Base-by-base conservation (phyloP, 2,888 invertebrate genomes). In the Sturmia bella region DNA sequence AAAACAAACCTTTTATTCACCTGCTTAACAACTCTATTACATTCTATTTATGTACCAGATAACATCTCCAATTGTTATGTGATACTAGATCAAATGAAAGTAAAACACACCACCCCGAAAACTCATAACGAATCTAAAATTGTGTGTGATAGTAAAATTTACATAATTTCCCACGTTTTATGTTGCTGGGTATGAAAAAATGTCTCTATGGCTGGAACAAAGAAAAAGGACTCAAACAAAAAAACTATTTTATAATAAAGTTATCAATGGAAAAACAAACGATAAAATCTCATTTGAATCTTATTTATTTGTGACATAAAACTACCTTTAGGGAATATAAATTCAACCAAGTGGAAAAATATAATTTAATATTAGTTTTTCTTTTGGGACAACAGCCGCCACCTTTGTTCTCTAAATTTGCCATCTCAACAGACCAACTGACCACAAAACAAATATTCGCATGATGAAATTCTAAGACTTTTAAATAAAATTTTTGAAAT, bases 141-240 rank as follows among this genome's bases (percentile, higher is more conserved):
- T 27, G 43, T 43, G 21, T 32, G 39, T 41, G 24, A 63, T 48
- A 56, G 15, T 61, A 56, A 78, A 78, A 82, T 82, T 78, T 61
- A 78, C 78, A 82, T 78, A 82, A 76, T 61, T 82, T 82, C 82
- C 82, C 82, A 82, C 78, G 82, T 64, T 74, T 41, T 43, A 6
- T 19, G 17, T 63, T 50, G 6, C 21, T 56, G 17, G 27, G 21
- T 27, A 54, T 59, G 41, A 39, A 24, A 69, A 56, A 52, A 48
- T 63, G 50, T 52, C 11, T 50, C 0, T 50, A 3, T 24, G 9
- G 3, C 32, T 11, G n/a, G 21, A 24, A 39, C 17, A 54, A 9
- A 59, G 19, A 48, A 41, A 3, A 19, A 57, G 54, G 59, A 41
- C 52, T n/a, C 15, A 11, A 0, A 32, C n/a, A n/a, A 3, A 61